phyloP scores from a whole-genome alignment of 2,888 invertebrate genomes.

The Ichneumoninae sp. region DNA sequence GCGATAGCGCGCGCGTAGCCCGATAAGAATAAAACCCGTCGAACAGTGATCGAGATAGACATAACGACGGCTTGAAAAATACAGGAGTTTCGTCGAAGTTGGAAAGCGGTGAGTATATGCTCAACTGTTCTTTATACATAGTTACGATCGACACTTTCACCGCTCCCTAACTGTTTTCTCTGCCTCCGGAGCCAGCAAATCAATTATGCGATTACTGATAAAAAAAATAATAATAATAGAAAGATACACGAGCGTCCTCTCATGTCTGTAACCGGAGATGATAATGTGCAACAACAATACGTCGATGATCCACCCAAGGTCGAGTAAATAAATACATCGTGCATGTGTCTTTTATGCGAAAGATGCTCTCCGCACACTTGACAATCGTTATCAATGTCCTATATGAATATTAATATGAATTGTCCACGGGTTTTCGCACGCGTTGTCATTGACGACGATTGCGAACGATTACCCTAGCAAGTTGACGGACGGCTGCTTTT shows the following conservation, averaged over 20 bases:
- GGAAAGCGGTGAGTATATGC: slow-evolving; percentile 29
- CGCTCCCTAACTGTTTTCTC: slow-evolving; percentile 6
- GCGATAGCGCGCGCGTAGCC: not conserved
- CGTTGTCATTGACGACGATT: not conserved
- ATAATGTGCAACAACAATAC: not conserved
- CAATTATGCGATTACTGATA: not conserved
- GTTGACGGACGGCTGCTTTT: too few species aligned
- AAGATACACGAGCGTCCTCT: not conserved
- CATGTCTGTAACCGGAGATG: too few species aligned
- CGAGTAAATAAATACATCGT: not conserved
- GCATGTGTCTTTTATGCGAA: too few species aligned
- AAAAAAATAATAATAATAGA: not conserved
- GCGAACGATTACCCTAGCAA: not conserved
- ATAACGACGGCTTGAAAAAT: not conserved
- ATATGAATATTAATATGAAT: not conserved
- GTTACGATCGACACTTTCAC: slow-evolving; percentile 34
- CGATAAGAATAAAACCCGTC: not conserved
- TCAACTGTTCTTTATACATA: slow-evolving; percentile 18
- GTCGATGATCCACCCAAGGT: not conserved
- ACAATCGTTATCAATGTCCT: not conserved
- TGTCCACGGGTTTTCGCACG: not conserved
- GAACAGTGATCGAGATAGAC: not conserved
- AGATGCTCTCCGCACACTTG: too few species aligned
- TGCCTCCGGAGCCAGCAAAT: not conserved
- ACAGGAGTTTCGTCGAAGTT: slow-evolving; percentile 22